Evolutionary conservation across 2,888 invertebrate species (phyloP), one percentile per base, ranked within the genome.

Genomic region (Drosophila melanocephala): DNA sequence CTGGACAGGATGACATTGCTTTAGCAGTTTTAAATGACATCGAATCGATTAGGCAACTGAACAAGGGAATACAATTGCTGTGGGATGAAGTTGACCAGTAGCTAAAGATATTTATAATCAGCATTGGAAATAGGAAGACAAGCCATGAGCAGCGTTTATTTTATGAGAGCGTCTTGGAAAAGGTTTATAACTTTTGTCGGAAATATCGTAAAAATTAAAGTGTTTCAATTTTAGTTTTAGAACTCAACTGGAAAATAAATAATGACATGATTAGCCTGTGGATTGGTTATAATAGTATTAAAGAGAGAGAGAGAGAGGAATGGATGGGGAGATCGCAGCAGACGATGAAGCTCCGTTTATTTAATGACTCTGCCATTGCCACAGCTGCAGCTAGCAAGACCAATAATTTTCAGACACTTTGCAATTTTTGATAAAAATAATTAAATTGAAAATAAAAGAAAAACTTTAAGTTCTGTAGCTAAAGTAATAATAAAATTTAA

Each of bases 1-100:
- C 42, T 5, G 33, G 51, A 69, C 69, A 71, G 69, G 50, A 50
- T 33, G 51, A 69, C 72, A 69, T 42, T 39, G 71, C 26, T 22
- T 47, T 51, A 70, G 33, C 37, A 19, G 71, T 39, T 51, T 39
- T 22, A 33, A 30, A 32, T 14, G 71, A 33, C 71, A 68, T 5
- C 33, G 26, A 37, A 28, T 33, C 51, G 69, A 71, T 69, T 33
- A 28, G 59, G 33, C 33, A 37, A 51, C 44, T 37, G 7, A 39
- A 56, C 55, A 35, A 12, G 55, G 4, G 19, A 14, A 0, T 26
- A 5, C 22, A 22, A 22, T 22, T 14, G 12, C 22, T 6, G 44
- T 3, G 44, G 6, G 22, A 44, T 26, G 26, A 16, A 16, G 47
- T 26, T 47, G 16, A 47, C 7, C 47, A 47, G 47, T 5, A 9